Evolutionary conservation across 2,888 invertebrate species (phyloP).

Genomic region (Eremobia ochroleuca): DNA sequence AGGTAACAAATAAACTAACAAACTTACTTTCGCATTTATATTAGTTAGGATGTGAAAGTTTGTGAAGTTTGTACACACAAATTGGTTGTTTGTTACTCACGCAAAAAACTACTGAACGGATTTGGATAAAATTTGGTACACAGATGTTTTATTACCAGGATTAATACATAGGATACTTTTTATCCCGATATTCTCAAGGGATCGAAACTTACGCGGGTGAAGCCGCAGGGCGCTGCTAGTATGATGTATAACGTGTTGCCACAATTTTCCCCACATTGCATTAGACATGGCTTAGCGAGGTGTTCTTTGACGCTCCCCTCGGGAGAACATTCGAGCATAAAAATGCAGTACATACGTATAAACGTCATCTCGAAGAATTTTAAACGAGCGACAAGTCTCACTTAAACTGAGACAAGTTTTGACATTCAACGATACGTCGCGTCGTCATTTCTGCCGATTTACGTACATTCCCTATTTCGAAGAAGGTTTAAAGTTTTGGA

Average conservation of each 20-base stretch:
- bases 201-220: too few relatives aligned
- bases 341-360: conserved; percentile 40
- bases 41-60: too few relatives aligned
- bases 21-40: too few relatives aligned
- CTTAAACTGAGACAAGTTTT: conserved; percentile 33
- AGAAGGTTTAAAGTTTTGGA: conserved; percentile 13
- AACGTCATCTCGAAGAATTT: conserved; percentile 25
- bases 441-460: conserved; percentile 21
- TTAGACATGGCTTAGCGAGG: conserved; percentile 20
- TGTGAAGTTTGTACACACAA: too few relatives aligned
- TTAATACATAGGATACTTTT: too few relatives aligned
- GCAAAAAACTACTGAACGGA: too few relatives aligned
- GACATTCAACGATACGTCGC: conserved; percentile 32
- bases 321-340: conserved; percentile 32
- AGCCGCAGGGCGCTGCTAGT: too few relatives aligned
- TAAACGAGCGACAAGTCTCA: conserved; percentile 43
- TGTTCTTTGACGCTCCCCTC: conserved; percentile 35
- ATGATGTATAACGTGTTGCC: not conserved
- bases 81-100: too few relatives aligned
- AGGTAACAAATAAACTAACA: too few relatives aligned
- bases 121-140: too few relatives aligned
- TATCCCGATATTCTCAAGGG: too few relatives aligned
- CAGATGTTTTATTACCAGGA: too few relatives aligned
- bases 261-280: conserved; percentile 18
- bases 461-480: conserved; percentile 18